A percentile compares a stretch with the other conserved stretches of the same genome.
Conservation (phyloP, 2,888 invertebrate genomes). For the Parascotia fuliginaria region DNA sequence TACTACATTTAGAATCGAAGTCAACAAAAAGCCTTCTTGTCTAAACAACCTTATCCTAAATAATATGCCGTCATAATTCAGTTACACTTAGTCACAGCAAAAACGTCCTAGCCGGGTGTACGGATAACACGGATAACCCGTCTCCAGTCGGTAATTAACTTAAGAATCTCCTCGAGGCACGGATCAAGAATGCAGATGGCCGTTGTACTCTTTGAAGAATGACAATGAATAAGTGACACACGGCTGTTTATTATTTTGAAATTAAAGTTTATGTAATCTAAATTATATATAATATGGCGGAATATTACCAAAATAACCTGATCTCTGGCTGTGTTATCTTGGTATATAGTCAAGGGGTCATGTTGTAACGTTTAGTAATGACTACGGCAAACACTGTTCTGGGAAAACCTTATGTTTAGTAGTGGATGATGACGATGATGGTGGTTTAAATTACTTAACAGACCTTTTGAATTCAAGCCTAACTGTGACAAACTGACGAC, state of each 20-base stretch:
- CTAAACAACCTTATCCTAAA: conserved; percentile 25
- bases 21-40: conserved; percentile 11
- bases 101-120: conserved; percentile 28
- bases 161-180: conserved; percentile 39
- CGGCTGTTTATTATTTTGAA: background rate
- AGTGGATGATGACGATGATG: too few species aligned
- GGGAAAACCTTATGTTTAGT: too few species aligned
- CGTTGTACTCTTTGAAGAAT: conserved; percentile 30
- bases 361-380: too few species aligned
- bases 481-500: too few species aligned
- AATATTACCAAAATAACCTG: too few species aligned
- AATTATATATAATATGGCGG: too few species aligned
- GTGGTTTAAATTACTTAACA: too few species aligned
- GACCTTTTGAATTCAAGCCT: too few species aligned
- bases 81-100: conserved; percentile 27
- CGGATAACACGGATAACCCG: conserved; percentile 27
- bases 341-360: too few species aligned
- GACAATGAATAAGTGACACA: conserved; percentile 35
- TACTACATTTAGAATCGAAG: background rate
- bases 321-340: too few species aligned
- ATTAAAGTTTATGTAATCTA: too few species aligned
- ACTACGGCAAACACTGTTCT: too few species aligned
- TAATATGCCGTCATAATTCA: conserved; percentile 30
- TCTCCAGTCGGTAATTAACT: conserved; percentile 46
- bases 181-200: conserved; percentile 32